Evolutionary conservation across 2,888 invertebrate genomes (phyloP).

Genomic region (Troglohyphantes excavatus): DNA sequence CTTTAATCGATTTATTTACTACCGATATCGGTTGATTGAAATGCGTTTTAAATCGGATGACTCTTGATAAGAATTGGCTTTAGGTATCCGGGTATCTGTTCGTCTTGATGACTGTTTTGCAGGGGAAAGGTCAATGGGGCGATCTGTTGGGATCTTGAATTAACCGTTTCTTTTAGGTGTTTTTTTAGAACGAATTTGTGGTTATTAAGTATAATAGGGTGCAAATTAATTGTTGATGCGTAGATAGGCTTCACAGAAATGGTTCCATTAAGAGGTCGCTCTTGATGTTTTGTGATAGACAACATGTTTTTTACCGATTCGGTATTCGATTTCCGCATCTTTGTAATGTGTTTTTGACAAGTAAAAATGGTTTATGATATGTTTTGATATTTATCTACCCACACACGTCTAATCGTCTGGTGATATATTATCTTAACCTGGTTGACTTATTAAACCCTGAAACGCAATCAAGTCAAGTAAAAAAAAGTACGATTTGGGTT

Average conservation of each 20-base stretch:
- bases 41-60: constrained; percentile 21
- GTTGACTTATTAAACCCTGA: too few species aligned
- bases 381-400: too few species aligned
- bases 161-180: too few species aligned
- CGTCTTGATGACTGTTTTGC: not conserved
- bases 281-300: not conserved
- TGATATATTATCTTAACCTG: too few species aligned
- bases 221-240: not conserved
- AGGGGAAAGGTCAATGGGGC: not conserved
- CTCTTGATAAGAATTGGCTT: not conserved
- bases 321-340: not conserved
- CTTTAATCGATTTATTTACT: constrained; percentile 4
- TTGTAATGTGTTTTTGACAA: not conserved
- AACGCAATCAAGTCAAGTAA: too few species aligned
- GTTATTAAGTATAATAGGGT: not conserved
- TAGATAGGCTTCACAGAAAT: not conserved
- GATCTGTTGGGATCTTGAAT: not conserved
- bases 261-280: not conserved
- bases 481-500: too few species aligned
- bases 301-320: not conserved
- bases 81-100: constrained; percentile 14
- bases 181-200: not conserved
- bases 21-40: constrained; percentile 43
- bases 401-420: too few species aligned
- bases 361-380: not conserved